Evolutionary conservation across 2,888 invertebrate species (phyloP).

Genomic region (Dryadula phaetusa): DNA sequence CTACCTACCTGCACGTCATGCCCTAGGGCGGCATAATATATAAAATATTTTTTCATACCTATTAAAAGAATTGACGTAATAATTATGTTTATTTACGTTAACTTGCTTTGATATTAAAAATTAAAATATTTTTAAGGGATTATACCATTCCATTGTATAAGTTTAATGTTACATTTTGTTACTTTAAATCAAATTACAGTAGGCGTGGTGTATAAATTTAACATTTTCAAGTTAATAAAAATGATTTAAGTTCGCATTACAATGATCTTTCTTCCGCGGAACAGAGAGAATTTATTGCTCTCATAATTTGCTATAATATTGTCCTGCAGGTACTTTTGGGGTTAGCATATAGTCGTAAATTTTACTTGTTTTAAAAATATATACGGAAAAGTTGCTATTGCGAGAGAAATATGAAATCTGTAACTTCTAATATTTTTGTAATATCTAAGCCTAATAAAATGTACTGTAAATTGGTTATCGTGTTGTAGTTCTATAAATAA

Average conservation of each 20-base stretch:
- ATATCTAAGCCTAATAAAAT: too few relatives aligned
- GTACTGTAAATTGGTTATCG: too few relatives aligned
- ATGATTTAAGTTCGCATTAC: constrained; percentile 80
- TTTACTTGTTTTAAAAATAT: background rate
- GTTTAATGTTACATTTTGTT: background rate
- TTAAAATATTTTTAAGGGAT: background rate
- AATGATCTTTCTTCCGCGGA: constrained; percentile 70
- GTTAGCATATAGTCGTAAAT: constrained; percentile 22
- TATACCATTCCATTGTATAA: background rate
- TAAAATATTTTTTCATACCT: too few relatives aligned
- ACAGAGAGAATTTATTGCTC: constrained; percentile 70
- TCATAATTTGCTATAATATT: constrained; percentile 31
- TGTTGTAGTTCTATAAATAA: too few relatives aligned
- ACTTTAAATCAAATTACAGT: constrained; percentile 39
- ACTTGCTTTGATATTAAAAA: background rate
- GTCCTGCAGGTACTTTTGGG: constrained; percentile 19
- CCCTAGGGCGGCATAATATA: too few relatives aligned
- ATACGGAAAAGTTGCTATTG: background rate
- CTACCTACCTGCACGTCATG: background rate
- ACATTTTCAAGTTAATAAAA: constrained; percentile 82
- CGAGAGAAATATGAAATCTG: background rate
- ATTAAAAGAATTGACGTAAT: too few relatives aligned
- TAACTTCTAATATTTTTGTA: background rate
- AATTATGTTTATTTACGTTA: too few relatives aligned
- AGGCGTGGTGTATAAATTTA: constrained; percentile 71